A percentile compares a stretch with the other conserved stretches of the same genome.
phyloP scores from a whole-genome alignment of 2,888 invertebrate genomes.

The Andrena flavipes region DNA sequence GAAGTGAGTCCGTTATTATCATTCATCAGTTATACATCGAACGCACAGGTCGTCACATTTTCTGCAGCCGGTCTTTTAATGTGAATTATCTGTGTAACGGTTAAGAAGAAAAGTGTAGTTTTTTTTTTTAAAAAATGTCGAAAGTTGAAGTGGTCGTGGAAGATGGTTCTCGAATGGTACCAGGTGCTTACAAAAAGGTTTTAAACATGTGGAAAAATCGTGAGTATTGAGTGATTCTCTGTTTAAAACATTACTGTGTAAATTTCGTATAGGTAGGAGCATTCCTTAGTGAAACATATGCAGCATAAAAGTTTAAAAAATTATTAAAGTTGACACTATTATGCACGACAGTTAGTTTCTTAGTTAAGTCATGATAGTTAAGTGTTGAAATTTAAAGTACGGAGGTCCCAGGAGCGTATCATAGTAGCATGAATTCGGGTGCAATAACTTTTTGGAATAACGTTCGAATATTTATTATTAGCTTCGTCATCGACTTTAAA shows the following conservation, averaged over 20 bases:
- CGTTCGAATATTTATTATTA: not conserved
- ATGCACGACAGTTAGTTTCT: not conserved
- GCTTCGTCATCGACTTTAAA: not conserved
- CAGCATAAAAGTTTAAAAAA: not conserved
- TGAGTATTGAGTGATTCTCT: conserved; percentile 60
- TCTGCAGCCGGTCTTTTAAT: conserved; percentile 1
- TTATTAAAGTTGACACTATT: not conserved
- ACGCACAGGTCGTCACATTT: conserved; percentile 17
- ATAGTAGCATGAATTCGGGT: not conserved
- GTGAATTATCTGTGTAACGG: not conserved
- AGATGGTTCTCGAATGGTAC: conserved; percentile 57
- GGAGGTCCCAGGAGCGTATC: conserved; percentile 16
- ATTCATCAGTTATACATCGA: conserved; percentile 66
- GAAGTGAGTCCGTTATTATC: conserved; percentile 70
- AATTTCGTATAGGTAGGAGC: not conserved
- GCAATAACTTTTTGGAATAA: not conserved
- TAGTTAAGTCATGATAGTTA: not conserved
- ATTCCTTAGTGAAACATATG: too few species aligned
- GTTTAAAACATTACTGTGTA: not conserved
- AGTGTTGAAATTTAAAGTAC: conserved; percentile 19
- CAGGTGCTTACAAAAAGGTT: conserved; percentile 73
- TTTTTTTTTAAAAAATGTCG: conserved; percentile 64
- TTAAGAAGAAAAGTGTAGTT: not conserved
- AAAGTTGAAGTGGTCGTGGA: conserved; percentile 49
- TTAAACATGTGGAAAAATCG: conserved; percentile 76